Evolutionary conservation across 2,113 vertebrate genomes (phyloP), one percentile per base, ranked within the genome.

Genomic region (Drymodes brunneopygia): DNA sequence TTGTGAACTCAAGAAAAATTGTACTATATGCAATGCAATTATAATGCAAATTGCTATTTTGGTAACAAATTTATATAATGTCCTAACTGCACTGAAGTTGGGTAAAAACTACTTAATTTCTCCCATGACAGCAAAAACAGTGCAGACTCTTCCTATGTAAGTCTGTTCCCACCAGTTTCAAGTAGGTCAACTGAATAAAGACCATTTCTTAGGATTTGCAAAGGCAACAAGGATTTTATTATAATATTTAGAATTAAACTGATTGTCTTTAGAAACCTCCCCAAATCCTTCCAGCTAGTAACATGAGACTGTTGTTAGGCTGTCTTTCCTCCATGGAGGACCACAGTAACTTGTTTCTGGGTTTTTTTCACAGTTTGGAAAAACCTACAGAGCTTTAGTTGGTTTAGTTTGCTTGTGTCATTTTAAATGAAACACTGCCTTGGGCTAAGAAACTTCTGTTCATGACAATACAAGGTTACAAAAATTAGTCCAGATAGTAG

Each of bases 341-440:
- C 45, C 78, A 90, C 9, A 25, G 11, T 29, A 71, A 57, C 36
- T 90, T 35, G 3, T n/a, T 77, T 81, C 53, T 61, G 33, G 4
- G 0, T 0, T 56, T 64, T 66, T 40, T 33, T 65, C 77, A 56
- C 51, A 61, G 82, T 73, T 33, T 23, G 92, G 67, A 64, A 77
- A 90, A 69, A 89, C 44, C 42, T 35, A 72, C 33, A 86, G 56
- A 69, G 58, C 50, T 78, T 91, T 60, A 86, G 33, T 61, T 95
- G 11, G 19, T 89, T 94, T 69, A 72, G 23, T 95, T 92, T 93
- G 61, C 20, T 57, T 88, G 60, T 92, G 66, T 40, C 85, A 82
- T 92, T 89, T 87, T 57, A 96, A 94, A 71, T 85, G 22, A 95
- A 97, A 88, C 57, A 65, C 47, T 86, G 92, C 70, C 70, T 86